Conservation (phyloP, 92 coral and sea anemone species). For the Phymanthus crucifer region DNA sequence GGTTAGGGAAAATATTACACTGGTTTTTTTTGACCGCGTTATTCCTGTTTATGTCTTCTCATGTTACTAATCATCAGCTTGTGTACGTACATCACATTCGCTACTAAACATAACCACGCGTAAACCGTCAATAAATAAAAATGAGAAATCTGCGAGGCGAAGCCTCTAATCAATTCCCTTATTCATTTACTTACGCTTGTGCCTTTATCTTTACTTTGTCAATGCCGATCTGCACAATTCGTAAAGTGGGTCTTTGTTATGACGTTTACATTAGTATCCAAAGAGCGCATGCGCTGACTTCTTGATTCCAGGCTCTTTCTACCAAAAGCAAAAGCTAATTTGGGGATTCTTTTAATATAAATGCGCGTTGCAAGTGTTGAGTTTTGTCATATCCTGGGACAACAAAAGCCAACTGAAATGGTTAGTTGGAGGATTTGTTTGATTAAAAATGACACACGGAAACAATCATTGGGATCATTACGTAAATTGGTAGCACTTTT, state of each 20-base stretch:
- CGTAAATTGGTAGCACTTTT: too few species aligned
- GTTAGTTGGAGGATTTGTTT: background rate
- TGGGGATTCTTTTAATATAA: background rate
- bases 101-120: background rate
- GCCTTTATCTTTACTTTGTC: background rate
- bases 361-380: background rate
- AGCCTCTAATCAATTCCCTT: background rate
- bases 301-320: background rate
- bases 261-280: background rate
- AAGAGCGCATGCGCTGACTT: conserved; percentile 1
- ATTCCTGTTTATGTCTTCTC: too few species aligned
- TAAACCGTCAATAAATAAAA: background rate
- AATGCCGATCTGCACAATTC: background rate
- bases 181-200: background rate
- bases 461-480: background rate
- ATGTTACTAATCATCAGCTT: too few species aligned
- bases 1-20: too few species aligned
- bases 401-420: background rate
- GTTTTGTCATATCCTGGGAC: background rate
- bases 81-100: too few species aligned
- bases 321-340: background rate
- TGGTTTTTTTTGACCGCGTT: too few species aligned
- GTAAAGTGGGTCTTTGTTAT: background rate
- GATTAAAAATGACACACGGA: background rate
- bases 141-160: background rate